Percentiles rank a stretch among this genome's conserved stretches.
Evolutionary conservation across 2,888 invertebrate genomes (phyloP).

Genomic region (Agriotes lineatus): DNA sequence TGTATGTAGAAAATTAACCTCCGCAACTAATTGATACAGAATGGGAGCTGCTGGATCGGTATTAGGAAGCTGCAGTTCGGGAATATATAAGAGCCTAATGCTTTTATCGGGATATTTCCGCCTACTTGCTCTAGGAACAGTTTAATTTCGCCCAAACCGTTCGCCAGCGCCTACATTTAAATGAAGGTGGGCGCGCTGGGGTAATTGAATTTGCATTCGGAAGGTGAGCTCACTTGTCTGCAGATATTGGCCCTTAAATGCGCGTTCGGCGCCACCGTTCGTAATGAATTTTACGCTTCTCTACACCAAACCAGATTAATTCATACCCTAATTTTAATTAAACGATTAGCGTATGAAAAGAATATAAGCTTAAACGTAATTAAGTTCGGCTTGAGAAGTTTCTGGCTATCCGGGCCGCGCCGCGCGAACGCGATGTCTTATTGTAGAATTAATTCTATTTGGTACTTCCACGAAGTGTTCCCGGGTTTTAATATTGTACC

Average conservation of each 20-base stretch:
- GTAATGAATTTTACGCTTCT: constrained; percentile 55
- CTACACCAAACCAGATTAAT: constrained; percentile 56
- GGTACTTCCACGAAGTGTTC: constrained; percentile 7
- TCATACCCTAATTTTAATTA: constrained; percentile 60
- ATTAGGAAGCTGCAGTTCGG: neutral
- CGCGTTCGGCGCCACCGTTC: constrained; percentile 23
- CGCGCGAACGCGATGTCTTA: constrained; percentile 24
- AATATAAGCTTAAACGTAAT: constrained; percentile 56
- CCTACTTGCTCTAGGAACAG: constrained; percentile 32
- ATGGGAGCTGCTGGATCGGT: neutral
- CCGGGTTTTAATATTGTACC: constrained; percentile 13
- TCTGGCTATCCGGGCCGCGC: constrained; percentile 40
- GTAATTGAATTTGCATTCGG: constrained; percentile 42
- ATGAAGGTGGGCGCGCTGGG: constrained; percentile 36
- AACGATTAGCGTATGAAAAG: constrained; percentile 60
- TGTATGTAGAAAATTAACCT: constrained; percentile 13
- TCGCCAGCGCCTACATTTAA: constrained; percentile 33
- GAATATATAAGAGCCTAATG: neutral
- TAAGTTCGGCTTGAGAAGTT: constrained; percentile 55
- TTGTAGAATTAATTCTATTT: constrained; percentile 37
- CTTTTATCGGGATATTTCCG: constrained; percentile 27
- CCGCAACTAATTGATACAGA: constrained; percentile 18
- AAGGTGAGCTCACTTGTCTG: constrained; percentile 41
- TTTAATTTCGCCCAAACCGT: constrained; percentile 34
- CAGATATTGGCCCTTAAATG: constrained; percentile 33